A percentile compares a stretch with the other conserved stretches of the same genome.
Conservation (phyloP, 2,888 invertebrate genomes). For the Polyploca ridens region DNA sequence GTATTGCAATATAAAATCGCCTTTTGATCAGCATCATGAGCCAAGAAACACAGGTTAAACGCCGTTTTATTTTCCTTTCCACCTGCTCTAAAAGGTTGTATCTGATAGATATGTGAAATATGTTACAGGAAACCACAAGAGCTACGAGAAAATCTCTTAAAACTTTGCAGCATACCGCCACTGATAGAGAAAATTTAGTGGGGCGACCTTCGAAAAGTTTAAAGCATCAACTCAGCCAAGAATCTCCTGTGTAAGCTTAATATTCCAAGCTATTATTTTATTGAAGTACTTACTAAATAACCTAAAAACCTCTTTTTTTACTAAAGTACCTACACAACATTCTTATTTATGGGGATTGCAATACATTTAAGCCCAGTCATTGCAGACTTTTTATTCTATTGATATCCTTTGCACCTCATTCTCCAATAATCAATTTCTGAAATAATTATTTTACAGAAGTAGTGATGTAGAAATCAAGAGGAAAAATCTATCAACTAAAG, state of each 20-base stretch:
- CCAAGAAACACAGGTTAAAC: neutral
- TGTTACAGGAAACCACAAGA: conserved; percentile 45
- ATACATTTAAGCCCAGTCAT: no score
- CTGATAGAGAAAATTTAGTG: conserved; percentile 90
- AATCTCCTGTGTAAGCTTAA: conserved; percentile 76
- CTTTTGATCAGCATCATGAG: neutral
- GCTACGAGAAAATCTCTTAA: conserved; percentile 88
- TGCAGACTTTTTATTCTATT: no score
- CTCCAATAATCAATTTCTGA: no score
- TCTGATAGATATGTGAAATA: neutral
- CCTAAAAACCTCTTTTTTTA: no score
- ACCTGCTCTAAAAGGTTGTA: neutral
- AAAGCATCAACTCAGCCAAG: conserved; percentile 80
- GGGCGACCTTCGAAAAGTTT: conserved; percentile 84
- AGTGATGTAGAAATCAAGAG: conserved; percentile 75
- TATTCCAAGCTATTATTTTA: neutral
- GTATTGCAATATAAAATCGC: neutral
- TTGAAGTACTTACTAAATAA: no score
- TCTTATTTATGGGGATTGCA: no score
- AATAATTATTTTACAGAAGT: neutral
- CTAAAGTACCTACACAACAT: no score
- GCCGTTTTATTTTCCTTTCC: neutral
- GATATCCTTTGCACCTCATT: no score
- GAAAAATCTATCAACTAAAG: conserved; percentile 83
- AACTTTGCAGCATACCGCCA: conserved; percentile 88